Base-by-base conservation (phyloP, 2,797 vertebrate genomes). In the Amazonetta brasiliensis region DNA sequence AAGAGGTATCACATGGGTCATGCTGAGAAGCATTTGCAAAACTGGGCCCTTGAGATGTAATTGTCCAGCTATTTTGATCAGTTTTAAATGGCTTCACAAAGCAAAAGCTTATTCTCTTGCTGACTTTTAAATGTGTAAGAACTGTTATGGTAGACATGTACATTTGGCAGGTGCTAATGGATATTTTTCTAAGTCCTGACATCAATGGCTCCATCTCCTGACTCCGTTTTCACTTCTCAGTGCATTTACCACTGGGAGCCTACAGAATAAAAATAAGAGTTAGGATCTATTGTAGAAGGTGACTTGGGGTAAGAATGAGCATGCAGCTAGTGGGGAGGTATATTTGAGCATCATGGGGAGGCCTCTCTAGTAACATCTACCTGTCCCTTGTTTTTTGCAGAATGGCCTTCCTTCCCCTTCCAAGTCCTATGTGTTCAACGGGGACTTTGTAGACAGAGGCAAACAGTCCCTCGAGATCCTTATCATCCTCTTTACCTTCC, bases 381-480 rank as follows among this genome's bases (percentile, higher is more conserved):
- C 37, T 41, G 6, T 74, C 81, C 71, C 50, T 60, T 55, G 25
- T 11, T 52, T 50, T 56, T 56, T 77, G 44, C 97, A 99, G 99
- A 99, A 99, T 1, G 99, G 99, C 62, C 98, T 99, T 84, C 99
- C 99, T 1, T 99, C 99, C 1, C 97, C 98, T 59, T 99, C 99
- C 94, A 99, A 98, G 55, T 97, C 98, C 1, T 99, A 99, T 0
- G 98, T 99, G 87, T 99, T 99, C 97, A 99, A 99, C 0, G 99
- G 99, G 12, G 99, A 99, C 96, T 99, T 98, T 31, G 99, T 99
- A 96, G 99, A 99, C 92, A 98, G 99, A 92, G 99, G 99, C 48
- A 98, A 98, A 74, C 98, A 98, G 93, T 99, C 99, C 9, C 94
- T 99, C 1, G 99, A 99, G 98, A 98, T 99, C 92, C 98, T 99